Conservation (phyloP, 2,888 invertebrate genomes). For the Dryococelus australis region DNA sequence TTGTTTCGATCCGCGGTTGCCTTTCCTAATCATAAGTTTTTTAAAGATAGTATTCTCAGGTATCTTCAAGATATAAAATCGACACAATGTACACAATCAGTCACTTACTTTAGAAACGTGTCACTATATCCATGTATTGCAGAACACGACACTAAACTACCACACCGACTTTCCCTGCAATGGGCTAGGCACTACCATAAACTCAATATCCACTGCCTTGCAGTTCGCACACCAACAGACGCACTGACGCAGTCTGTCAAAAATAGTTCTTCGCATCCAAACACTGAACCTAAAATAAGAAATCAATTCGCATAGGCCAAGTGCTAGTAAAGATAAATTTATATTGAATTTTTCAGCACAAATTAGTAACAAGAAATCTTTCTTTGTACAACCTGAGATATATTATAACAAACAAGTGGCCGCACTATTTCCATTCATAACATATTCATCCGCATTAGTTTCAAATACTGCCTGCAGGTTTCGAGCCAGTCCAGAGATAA, state of each 20-base stretch:
- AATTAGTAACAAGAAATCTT: too few relatives aligned
- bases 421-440: slow-evolving; percentile 30
- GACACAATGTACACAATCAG: neutral
- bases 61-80: neutral
- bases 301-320: neutral
- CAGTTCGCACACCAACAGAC: slow-evolving; percentile 34
- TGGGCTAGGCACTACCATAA: slow-evolving; percentile 41
- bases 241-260: slow-evolving; percentile 41
- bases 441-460: neutral
- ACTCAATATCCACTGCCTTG: neutral
- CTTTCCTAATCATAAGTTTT: neutral
- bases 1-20: neutral
- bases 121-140: slow-evolving; percentile 43
- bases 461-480: neutral
- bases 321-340: neutral
- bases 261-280: slow-evolving; percentile 39
- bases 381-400: neutral
- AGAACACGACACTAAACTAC: slow-evolving; percentile 34
- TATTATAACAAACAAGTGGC: neutral
- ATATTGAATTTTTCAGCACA: neutral
- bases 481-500: neutral
- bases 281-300: neutral
- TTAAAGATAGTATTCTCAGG: neutral
- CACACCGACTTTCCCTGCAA: slow-evolving; percentile 35
- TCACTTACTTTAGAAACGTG: slow-evolving; percentile 40